phyloP scores from a whole-genome alignment of 2,888 invertebrate species.

The Drosophila peninsularis region DNA sequence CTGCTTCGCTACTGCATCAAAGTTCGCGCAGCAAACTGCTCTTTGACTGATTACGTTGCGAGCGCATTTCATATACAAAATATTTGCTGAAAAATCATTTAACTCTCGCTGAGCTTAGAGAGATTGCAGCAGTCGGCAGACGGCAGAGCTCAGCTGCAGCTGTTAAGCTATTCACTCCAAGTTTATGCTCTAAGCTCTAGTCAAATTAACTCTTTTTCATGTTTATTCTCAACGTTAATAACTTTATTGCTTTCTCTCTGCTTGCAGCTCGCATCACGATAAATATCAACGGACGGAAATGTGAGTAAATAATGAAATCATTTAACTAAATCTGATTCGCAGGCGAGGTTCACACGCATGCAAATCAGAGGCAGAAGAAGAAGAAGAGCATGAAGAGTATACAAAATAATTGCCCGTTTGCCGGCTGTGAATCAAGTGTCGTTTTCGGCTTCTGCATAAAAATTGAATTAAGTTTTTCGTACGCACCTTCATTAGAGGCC shows the following conservation, averaged over 20 bases:
- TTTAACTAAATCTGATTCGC: constrained; percentile 35
- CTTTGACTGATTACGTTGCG: constrained; percentile 27
- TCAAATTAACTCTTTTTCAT: constrained; percentile 14
- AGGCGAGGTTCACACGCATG: constrained; percentile 49
- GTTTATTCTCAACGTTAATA: constrained; percentile 21
- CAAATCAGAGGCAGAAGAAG: constrained; percentile 21
- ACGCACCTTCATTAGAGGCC: constrained; percentile 49
- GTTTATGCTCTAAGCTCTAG: constrained; percentile 15
- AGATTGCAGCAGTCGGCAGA: not conserved
- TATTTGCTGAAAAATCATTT: not conserved
- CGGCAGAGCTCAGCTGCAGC: not conserved
- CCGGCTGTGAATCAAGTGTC: constrained; percentile 18
- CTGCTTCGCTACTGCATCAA: constrained; percentile 1
- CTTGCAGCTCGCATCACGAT: constrained; percentile 47
- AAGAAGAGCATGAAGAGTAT: not conserved
- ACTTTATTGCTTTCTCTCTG: constrained; percentile 30
- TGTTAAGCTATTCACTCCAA: not conserved
- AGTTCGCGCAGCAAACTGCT: constrained; percentile 16
- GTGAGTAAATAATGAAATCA: constrained; percentile 66
- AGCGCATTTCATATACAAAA: constrained; percentile 1
- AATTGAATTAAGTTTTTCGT: constrained; percentile 48
- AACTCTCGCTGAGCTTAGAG: not conserved
- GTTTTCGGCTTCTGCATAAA: constrained; percentile 1
- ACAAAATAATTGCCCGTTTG: constrained; percentile 2
- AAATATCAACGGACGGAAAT: constrained; percentile 49